phyloP scores from a whole-genome alignment of 2,888 invertebrate species.

The Drosophila siamana region DNA sequence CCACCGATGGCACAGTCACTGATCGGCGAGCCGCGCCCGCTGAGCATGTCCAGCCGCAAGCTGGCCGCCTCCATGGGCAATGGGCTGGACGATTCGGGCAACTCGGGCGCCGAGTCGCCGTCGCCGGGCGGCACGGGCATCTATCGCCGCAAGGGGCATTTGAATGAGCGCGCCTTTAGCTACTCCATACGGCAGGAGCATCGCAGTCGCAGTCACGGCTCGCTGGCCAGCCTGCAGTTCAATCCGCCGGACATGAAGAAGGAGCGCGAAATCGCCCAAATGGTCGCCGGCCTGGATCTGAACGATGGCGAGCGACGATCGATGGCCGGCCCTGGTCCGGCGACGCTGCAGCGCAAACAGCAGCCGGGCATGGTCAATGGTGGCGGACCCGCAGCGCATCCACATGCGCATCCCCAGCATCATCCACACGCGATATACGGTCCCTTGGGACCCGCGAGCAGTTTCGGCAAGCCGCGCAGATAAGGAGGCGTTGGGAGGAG shows the following conservation, averaged over 20 bases:
- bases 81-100: constrained; percentile 86
- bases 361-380: constrained; percentile 77
- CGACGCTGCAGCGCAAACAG: constrained; percentile 83
- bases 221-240: constrained; percentile 95
- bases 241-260: constrained; percentile 94
- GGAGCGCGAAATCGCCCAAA: constrained; percentile 95
- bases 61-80: constrained; percentile 90
- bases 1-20: constrained; percentile 87
- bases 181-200: constrained; percentile 97
- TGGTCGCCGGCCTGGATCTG: constrained; percentile 95
- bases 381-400: constrained; percentile 43
- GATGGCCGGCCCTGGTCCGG: constrained; percentile 85
- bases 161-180: constrained; percentile 96
- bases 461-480: constrained; percentile 85
- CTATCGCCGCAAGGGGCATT: constrained; percentile 95
- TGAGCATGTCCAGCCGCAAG: constrained; percentile 87
- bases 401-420: constrained; percentile 48
- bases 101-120: constrained; percentile 87
- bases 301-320: constrained; percentile 88
- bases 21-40: constrained; percentile 87
- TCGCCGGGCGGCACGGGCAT: constrained; percentile 92
- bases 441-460: constrained; percentile 78
- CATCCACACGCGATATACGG: constrained; percentile 81
- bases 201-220: constrained; percentile 96
- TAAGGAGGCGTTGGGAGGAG: constrained; percentile 73